These are phyloP conservation scores for Pollicipes pollicipes DNA, from an alignment of 1,140 invertebrate species.

Conservation along the genomic window DNA sequence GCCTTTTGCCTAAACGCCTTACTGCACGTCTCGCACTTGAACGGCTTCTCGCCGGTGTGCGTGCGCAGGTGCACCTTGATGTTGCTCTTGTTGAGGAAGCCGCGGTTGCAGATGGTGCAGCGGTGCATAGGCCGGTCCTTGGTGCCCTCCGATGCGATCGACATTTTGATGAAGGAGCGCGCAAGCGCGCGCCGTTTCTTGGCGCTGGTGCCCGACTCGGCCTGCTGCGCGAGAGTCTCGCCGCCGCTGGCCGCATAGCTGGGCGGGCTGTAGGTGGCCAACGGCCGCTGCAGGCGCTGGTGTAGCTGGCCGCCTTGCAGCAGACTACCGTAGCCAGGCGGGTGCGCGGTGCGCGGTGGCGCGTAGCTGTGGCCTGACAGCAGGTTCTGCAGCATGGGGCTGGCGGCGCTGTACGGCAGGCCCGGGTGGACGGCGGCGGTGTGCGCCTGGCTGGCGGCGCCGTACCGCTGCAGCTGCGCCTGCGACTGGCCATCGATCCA, in stretches of 20 bases:
- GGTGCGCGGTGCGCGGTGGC: conserved; percentile 15
- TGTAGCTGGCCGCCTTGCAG: conserved; percentile 14
- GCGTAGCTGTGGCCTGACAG: conserved; percentile 11
- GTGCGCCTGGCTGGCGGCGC: conserved; percentile 14
- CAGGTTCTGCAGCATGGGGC: conserved; percentile 18
- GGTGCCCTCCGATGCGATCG: neutral
- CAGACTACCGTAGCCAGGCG: conserved; percentile 13
- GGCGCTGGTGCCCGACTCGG: conserved; percentile 11
- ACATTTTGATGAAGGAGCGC: conserved; percentile 15
- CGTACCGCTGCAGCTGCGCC: conserved; percentile 21
- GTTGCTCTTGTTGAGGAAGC: conserved; percentile 80
- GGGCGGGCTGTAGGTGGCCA: conserved; percentile 16
- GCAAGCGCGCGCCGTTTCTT: conserved; percentile 18
- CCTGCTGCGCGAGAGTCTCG: conserved; percentile 14
- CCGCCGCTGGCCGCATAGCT: conserved; percentile 10
- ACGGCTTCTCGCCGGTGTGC: conserved; percentile 87
- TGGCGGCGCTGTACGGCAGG: conserved; percentile 8
- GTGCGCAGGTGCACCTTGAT: conserved; percentile 83
- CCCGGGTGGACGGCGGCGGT: conserved; percentile 11
- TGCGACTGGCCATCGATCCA: conserved; percentile 59
- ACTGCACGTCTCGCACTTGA: conserved; percentile 75
- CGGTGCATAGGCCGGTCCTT: conserved; percentile 80
- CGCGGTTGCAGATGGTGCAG: conserved; percentile 72
- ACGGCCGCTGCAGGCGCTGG: conserved; percentile 14
- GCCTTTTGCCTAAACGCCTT: conserved; percentile 84